Evolutionary conservation across 2,888 invertebrate species (phyloP), one percentile per base, ranked within the genome.

Genomic region (Leptinotarsa haldemani): DNA sequence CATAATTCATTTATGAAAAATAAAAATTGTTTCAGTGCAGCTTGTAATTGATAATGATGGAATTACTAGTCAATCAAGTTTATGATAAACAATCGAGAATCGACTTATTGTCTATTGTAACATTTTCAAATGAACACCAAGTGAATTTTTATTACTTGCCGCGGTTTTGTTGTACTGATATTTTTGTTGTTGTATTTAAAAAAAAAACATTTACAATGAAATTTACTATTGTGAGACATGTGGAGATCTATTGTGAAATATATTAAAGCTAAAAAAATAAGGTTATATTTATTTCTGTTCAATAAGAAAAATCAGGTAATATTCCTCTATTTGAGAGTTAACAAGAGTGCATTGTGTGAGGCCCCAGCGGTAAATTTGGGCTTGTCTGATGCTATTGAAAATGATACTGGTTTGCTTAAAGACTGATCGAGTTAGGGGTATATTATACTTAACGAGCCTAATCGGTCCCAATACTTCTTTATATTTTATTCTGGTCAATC

Each of bases 181-280:
- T 83, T 81, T 84, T 68, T 69, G 69, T 74, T 84, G 83, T 84
- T 84, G 82, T 83, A 82, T 80, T 80, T 80, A 77, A 79, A 77
- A 66, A 67, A 81, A 9, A 40, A 40, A 40, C 77, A 80, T 82
- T 82, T 82, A 81, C 81, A 79, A 82, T 81, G 78, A 82, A 80
- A 80, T 80, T 82, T 79, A 81, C 80, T 82, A 83, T 81, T 83
- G 82, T 83, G 81, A 84, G 83, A 83, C 83, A 40, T 40, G 40
- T 84, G 82, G 83, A 83, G 81, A 83, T 83, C 83, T 83, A 84
- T 82, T 83, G 84, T 83, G 81, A 83, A 84, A 80, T 77, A 77
- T 75, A 77, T 75, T 77, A 74, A 71, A 71, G 73, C 66, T 65
- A 73, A 72, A 73, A 4, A 22, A 22, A 15, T 13, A 12, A 18